Base-by-base conservation (phyloP, 2,113 vertebrate species). In the Pseudopipra pipra region DNA sequence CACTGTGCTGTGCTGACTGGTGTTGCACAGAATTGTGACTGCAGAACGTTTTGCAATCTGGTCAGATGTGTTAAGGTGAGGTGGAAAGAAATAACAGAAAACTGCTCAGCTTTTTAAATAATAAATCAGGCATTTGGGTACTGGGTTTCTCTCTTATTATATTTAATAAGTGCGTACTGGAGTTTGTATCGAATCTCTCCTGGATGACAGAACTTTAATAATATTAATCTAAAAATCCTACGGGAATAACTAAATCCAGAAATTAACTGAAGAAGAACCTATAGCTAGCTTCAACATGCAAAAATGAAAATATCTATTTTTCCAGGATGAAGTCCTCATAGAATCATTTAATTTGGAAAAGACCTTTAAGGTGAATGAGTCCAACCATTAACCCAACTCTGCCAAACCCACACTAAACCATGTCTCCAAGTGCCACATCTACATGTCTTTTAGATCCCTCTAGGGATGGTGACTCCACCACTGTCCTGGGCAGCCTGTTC, bases 351-450 rank as follows among this genome's bases (percentile, higher is more conserved):
- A 33, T 6, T 37, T 62, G 54, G 41, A 21, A 68, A 80, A 37
- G 10, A 20, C 12, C 22, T 61, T 10, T 24, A 0, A 80, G 68
- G 27, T 47, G n/a, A 27, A 10, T 9, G 15, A 28, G 25, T 49
- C 31, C 47, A 68, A 8, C 18, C 14, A 13, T 61, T 33, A 47
- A 47, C 54, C 18, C 22, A 33, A 16, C 25, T 21, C n/a, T 74
- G 46, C 68, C 47, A 24, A 55, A 6, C 10, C 30, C 67, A 61
- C 22, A 5, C 18, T 54, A 61, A 73, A 17, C 17, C 39, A 46
- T 0, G 0, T 47, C 52, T n/a, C 31, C 47, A 28, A 0, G 39
- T 47, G 14, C 30, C 52, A 35, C 30, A 28, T 20, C 18, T 47
- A 8, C 0, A 2, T 1, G 3, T 20, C 14, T 28, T 22, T 35